Base-by-base conservation (phyloP, 2,888 invertebrate species). In the Xanthorhoe spadicearia region DNA sequence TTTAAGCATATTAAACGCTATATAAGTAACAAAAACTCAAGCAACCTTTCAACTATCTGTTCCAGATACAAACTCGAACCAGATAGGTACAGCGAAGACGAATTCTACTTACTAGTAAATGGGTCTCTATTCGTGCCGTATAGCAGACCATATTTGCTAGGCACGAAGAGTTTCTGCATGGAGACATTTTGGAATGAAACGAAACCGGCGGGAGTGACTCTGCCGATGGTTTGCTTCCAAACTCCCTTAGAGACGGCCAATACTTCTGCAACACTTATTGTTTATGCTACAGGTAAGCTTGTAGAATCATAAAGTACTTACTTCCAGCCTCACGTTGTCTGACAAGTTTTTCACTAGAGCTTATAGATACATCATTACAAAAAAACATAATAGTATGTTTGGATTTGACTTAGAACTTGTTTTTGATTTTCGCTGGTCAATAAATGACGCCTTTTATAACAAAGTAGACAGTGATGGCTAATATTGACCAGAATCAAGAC, bases 161-260 rank as follows among this genome's bases (percentile, higher is more conserved):
- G 86, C 9, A 93, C 93, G 0, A 88, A 88, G 60, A 93, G 94
- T 71, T 95, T 94, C 78, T 95, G 95, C 76, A 94, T 95, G 94
- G 95, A 95, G 77, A 85, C 94, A 0, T 93, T 94, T 72, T 93
- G 86, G 81, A 91, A 86, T 62, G 87, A 88, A 66, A 80, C 89
- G 0, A 83, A 83, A 56, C 92, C 92, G 48, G 90, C 90, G 10
- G 89, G 88, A 7, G 73, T 92, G 17, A 94, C 94, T 4, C 75
- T 94, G 46, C 94, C 94, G 0, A 85, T 95, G 68, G 89, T 95
- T 7, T 95, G 95, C 77, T 93, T 93, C 73, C 77, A 83, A 13
- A 76, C 87, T 0, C 85, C 89, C 0, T 64, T 83, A 61, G 88
- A 88, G 52, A 86, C 88, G 56, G 82, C 83, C 17, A 84, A 85